A percentile compares a stretch with the other conserved stretches of the same genome.
Conservation (phyloP, 2,888 invertebrate genomes). For the Dryadula phaetusa region DNA sequence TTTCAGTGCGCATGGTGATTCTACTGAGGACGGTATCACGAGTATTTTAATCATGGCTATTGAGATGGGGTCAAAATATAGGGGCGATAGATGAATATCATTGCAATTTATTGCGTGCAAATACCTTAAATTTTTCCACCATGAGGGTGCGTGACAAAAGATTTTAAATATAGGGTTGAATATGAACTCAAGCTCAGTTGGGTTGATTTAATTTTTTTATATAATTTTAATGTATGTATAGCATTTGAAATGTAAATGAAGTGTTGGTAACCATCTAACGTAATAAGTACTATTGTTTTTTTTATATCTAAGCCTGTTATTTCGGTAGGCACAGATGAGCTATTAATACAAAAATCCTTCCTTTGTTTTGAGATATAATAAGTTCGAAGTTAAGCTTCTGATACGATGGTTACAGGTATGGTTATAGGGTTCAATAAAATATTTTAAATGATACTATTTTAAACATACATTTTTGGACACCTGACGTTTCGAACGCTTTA, state of each 20-base stretch:
- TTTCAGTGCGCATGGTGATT: background rate
- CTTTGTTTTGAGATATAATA: no score
- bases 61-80: conserved; percentile 39
- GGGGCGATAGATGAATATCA: conserved; percentile 48
- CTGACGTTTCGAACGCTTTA: no score
- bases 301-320: no score
- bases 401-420: no score
- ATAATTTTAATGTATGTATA: background rate
- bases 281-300: background rate
- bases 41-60: conserved; percentile 41
- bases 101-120: conserved; percentile 50
- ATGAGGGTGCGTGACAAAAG: conserved; percentile 33
- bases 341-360: no score
- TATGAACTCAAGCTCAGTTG: conserved; percentile 12
- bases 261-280: background rate
- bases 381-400: no score
- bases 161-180: conserved; percentile 27
- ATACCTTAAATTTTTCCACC: conserved; percentile 38
- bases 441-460: no score
- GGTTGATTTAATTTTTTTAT: background rate
- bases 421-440: no score
- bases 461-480: no score
- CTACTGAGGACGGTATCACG: conserved; percentile 25
- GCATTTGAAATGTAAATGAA: background rate
- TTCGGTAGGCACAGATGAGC: no score